Conservation (phyloP, 2,797 vertebrate species). For the Pelobates cultripes region DNA sequence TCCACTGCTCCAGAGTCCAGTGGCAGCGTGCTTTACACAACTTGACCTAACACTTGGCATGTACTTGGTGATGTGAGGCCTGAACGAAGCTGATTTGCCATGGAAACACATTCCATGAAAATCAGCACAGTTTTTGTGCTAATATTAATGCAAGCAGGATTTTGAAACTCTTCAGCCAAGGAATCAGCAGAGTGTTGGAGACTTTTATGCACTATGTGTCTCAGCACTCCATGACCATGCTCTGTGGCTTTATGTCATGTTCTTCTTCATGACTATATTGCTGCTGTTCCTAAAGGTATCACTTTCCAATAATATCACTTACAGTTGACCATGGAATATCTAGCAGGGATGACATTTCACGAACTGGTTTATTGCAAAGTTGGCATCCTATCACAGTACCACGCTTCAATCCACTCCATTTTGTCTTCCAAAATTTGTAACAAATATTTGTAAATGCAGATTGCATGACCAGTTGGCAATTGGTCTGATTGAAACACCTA, state of each 20-base stretch:
- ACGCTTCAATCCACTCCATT: neutral
- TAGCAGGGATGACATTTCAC: neutral
- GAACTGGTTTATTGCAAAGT: neutral
- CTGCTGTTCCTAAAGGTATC: neutral
- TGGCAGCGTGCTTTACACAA: too few relatives aligned
- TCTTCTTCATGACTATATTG: neutral
- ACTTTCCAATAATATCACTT: neutral
- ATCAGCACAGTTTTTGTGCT: too few relatives aligned
- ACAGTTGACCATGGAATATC: neutral
- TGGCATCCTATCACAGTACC: neutral
- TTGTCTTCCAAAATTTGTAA: neutral
- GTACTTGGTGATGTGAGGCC: too few relatives aligned
- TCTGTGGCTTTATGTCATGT: neutral
- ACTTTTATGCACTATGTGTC: neutral
- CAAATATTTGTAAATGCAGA: neutral
- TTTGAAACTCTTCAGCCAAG: too few relatives aligned
- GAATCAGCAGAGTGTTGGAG: neutral
- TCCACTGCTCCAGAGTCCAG: too few relatives aligned
- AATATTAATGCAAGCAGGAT: too few relatives aligned
- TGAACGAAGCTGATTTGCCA: too few relatives aligned
- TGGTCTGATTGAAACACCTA: too few relatives aligned
- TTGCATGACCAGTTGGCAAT: too few relatives aligned
- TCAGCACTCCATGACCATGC: neutral
- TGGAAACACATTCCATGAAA: too few relatives aligned
- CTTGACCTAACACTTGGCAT: too few relatives aligned